A percentile compares a stretch with the other conserved stretches of the same genome.
Evolutionary conservation across 37 sponge, comb jelly and placozoan genomes (phyloP).

Genomic region (Halisarca cf. caerulea): DNA sequence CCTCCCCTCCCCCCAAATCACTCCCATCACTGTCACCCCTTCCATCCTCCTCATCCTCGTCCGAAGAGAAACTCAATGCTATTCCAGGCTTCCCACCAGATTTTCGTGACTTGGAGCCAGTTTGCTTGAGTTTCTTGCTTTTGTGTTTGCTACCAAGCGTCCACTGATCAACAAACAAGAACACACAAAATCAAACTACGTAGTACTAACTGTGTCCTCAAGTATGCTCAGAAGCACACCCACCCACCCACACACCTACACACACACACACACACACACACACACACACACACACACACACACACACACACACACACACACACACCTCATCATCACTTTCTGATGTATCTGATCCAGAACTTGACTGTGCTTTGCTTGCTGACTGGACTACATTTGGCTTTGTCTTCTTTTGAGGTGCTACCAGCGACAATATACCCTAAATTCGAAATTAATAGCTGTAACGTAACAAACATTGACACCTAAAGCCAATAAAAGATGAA

Average conservation of each 20-base stretch:
- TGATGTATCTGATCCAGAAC: constrained; percentile 75
- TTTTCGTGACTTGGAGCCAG: not conserved
- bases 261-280: not conserved
- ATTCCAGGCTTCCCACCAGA: not conserved
- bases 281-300: constrained; percentile 23
- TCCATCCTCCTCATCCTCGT: not conserved
- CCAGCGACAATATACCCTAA: constrained; percentile 57
- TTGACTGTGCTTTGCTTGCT: constrained; percentile 49
- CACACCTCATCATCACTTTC: constrained; percentile 85
- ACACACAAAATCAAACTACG: not conserved
- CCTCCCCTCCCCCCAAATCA: not conserved
- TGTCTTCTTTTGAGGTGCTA: constrained; percentile 30
- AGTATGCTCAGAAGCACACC: no score
- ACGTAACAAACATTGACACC: no score
- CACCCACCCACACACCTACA: no score
- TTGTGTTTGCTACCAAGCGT: constrained; percentile 22
- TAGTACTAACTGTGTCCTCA: not conserved
- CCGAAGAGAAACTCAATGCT: not conserved
- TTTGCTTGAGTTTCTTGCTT: constrained; percentile 2
- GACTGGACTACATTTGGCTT: not conserved
- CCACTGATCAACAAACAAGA: not conserved
- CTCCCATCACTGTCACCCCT: constrained; percentile 45
- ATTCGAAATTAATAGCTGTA: not conserved
- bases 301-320: not conserved
- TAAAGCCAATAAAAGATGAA: no score